A percentile compares a stretch with the other conserved stretches of the same genome.
These are phyloP conservation scores for Ypsolopha sequella DNA, from an alignment of 2,888 invertebrate species.

Conservation along the genomic window DNA sequence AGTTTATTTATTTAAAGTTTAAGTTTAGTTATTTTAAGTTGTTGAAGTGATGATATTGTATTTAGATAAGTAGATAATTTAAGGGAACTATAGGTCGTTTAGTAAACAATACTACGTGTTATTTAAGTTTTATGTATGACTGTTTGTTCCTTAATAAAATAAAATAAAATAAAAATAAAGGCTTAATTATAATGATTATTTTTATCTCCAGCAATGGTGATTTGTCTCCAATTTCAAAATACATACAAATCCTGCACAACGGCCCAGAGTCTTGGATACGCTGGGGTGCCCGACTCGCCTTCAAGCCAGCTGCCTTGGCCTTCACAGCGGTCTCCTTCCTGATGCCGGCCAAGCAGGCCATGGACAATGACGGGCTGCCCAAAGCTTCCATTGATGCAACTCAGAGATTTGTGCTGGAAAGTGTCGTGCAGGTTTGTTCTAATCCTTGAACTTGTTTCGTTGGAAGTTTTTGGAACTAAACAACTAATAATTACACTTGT, in stretches of 20 bases:
- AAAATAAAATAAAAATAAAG: not conserved
- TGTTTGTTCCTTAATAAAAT: no score
- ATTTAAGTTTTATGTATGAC: no score
- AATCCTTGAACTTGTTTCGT: no score
- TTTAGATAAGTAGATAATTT: no score
- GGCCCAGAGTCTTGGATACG: slow-evolving; percentile 55
- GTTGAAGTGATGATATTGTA: no score
- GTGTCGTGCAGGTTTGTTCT: slow-evolving; percentile 39
- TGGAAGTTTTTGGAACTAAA: no score
- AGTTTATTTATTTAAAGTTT: no score
- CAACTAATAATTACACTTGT: no score
- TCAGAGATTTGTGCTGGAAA: slow-evolving; percentile 52
- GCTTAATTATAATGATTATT: not conserved
- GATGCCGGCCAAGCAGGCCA: slow-evolving; percentile 33
- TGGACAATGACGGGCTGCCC: slow-evolving; percentile 47
- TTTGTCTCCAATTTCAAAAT: slow-evolving; percentile 44
- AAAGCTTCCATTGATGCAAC: slow-evolving; percentile 52
- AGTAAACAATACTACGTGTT: no score
- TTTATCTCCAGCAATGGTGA: slow-evolving; percentile 37
- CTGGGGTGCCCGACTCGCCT: slow-evolving; percentile 54
- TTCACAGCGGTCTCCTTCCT: slow-evolving; percentile 43
- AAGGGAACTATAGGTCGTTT: no score
- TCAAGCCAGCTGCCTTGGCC: slow-evolving; percentile 50
- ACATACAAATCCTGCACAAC: slow-evolving; percentile 51
- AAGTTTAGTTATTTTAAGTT: no score